Evolutionary conservation across 1,140 invertebrate genomes (phyloP), one percentile per base, ranked within the genome.

Genomic region (Whitmania pigra): DNA sequence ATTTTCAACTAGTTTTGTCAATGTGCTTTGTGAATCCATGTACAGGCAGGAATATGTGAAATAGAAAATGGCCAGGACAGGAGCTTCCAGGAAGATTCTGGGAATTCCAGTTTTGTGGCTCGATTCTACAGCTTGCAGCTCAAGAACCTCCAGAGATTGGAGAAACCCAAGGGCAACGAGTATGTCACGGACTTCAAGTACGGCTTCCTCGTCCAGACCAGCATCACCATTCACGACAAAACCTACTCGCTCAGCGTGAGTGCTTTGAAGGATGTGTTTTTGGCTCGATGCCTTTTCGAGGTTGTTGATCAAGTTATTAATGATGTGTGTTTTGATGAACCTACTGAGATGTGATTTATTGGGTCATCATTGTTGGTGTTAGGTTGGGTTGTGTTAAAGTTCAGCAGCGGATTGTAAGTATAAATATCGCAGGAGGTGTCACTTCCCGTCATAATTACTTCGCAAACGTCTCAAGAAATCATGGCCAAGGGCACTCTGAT

Each of bases 401-500:
- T 57, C 20, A 27, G 2, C 55, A 27, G 25, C n/a, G n/a, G n/a
- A n/a, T 57, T n/a, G 55, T 27, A 25, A 27, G 11, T 25, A 13
- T 15, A 27, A 31, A 15, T n/a, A 18, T 68, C 29, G 27, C 40
- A 73, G 72, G 72, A 31, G 2, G 22, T 60, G 18, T 73, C 72
- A 18, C 22, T 71, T 7, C 72, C 72, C 5, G 36, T 73, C 36
- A 70, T 73, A 15, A 60, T 73, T 27, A 70, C 67, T 25, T 68
- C 60, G 25, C 72, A 73, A 20, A 69, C 68, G 0, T 69, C 68
- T 11, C 72, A 73, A 55, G 72, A 73, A 18, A 68, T 67, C 0
- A 73, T 69, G 68, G 72, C 72, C 49, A 71, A 69, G 40, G 72
- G 67, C 40, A 73, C 72, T 7, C 72, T 73, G 15, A 55, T 73